phyloP scores from a whole-genome alignment of 2,113 vertebrate species.

The Morone chrysops region DNA sequence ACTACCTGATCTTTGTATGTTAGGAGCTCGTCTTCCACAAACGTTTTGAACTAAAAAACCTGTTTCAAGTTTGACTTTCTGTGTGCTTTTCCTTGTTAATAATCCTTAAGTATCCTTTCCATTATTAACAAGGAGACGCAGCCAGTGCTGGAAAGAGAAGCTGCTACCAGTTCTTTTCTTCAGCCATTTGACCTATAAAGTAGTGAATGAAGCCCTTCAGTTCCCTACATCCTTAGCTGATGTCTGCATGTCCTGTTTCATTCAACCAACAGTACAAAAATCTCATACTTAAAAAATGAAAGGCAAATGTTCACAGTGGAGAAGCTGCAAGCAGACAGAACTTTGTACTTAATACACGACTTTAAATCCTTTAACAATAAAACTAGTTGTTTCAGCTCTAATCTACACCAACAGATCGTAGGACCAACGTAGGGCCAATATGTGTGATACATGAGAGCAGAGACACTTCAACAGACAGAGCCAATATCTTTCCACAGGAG shows the following conservation, averaged over 20 bases:
- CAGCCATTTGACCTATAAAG: background rate
- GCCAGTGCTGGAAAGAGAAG: background rate
- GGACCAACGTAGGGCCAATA: background rate
- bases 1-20: background rate
- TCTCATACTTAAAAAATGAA: background rate
- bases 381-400: background rate
- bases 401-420: background rate
- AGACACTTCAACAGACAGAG: background rate
- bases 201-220: too few species aligned
- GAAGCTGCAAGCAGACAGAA: background rate
- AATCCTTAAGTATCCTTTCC: slow-evolving; percentile 21
- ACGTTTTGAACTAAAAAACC: background rate
- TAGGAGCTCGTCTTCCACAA: background rate
- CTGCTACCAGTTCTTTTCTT: background rate
- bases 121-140: slow-evolving; percentile 21
- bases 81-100: slow-evolving; percentile 15
- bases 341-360: background rate
- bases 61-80: background rate
- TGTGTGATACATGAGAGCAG: background rate
- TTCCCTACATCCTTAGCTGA: too few species aligned
- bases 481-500: background rate
- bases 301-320: background rate
- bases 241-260: background rate
- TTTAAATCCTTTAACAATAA: background rate
- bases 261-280: background rate